A percentile compares a stretch with the other conserved stretches of the same genome.
These are phyloP conservation scores for Drosophila arizonae DNA, from an alignment of 1,140 invertebrate species.

Conservation along the genomic window DNA sequence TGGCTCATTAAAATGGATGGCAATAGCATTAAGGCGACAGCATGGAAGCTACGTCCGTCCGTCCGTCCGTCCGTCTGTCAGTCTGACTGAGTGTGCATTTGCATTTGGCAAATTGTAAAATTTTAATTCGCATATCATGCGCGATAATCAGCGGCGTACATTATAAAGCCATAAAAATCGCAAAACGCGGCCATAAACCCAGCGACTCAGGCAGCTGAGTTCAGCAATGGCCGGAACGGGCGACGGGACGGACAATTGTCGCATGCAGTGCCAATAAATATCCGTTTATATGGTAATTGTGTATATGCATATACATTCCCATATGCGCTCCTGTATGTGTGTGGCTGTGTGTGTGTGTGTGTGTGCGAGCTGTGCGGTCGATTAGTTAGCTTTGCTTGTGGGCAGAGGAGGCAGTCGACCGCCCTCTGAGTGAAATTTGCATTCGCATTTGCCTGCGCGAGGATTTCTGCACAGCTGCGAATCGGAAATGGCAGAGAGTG, in stretches of 20 bases:
- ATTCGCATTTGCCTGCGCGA: slow-evolving; percentile 55
- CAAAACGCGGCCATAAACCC: slow-evolving; percentile 72
- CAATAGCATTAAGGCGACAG: slow-evolving; percentile 29
- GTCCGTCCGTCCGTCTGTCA: slow-evolving; percentile 2
- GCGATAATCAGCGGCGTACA: slow-evolving; percentile 77
- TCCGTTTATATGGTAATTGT: slow-evolving; percentile 79
- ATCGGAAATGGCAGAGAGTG: slow-evolving; percentile 37
- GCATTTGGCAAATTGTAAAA: slow-evolving; percentile 80
- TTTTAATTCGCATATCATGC: slow-evolving; percentile 81
- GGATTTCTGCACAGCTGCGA: slow-evolving; percentile 62
- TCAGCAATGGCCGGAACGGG: not conserved
- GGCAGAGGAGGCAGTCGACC: slow-evolving; percentile 2
- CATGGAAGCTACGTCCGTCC: not conserved
- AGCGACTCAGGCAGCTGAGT: slow-evolving; percentile 22
- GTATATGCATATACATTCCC: slow-evolving; percentile 18
- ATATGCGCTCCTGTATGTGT: not conserved
- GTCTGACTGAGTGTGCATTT: slow-evolving; percentile 43
- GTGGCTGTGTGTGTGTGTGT: slow-evolving; percentile 1
- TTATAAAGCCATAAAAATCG: slow-evolving; percentile 79
- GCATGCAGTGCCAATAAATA: slow-evolving; percentile 76
- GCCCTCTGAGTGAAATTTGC: slow-evolving; percentile 53
- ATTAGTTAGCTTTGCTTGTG: slow-evolving; percentile 34
- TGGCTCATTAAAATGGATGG: slow-evolving; percentile 67
- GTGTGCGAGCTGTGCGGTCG: slow-evolving; percentile 1
- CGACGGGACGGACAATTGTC: slow-evolving; percentile 61